A percentile compares a stretch with the other conserved stretches of the same genome.
Conservation (phyloP, 2,888 invertebrate genomes). For the Pollenia griseotomentosa region DNA sequence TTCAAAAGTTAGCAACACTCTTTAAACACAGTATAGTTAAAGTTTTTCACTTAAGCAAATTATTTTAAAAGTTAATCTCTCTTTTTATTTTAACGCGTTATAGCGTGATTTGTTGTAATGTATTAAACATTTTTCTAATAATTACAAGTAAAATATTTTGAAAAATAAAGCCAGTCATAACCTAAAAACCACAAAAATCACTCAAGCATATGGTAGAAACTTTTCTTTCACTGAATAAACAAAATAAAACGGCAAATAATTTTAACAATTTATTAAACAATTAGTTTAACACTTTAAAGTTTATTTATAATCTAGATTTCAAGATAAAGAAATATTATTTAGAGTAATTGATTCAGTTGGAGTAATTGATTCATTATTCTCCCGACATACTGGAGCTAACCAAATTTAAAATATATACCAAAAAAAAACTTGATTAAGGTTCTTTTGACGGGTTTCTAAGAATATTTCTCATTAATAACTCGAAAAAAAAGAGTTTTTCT, state of each 20-base stretch:
- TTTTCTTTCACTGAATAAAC: conserved; percentile 56
- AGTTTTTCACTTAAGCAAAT: neutral
- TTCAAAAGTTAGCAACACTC: no score
- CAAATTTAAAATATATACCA: no score
- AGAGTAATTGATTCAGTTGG: no score
- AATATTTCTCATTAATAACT: neutral
- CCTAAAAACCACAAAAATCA: conserved; percentile 71
- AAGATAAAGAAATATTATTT: no score
- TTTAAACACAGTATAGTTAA: neutral
- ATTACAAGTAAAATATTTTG: conserved; percentile 44
- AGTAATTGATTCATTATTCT: no score
- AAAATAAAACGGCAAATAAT: conserved; percentile 46
- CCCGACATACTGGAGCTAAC: no score
- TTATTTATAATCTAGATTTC: no score
- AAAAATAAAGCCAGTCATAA: conserved; percentile 63
- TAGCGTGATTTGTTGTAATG: conserved; percentile 65
- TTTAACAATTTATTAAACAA: conserved; percentile 58
- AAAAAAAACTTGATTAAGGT: neutral
- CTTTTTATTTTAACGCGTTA: conserved; percentile 15
- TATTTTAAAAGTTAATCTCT: conserved; percentile 21
- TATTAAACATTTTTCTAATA: conserved; percentile 25
- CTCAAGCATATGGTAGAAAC: conserved; percentile 63
- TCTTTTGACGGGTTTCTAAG: neutral
- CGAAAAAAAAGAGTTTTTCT: neutral
- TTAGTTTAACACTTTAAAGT: neutral